Conservation (phyloP, 2,888 invertebrate genomes). For the Desoria tigrina region DNA sequence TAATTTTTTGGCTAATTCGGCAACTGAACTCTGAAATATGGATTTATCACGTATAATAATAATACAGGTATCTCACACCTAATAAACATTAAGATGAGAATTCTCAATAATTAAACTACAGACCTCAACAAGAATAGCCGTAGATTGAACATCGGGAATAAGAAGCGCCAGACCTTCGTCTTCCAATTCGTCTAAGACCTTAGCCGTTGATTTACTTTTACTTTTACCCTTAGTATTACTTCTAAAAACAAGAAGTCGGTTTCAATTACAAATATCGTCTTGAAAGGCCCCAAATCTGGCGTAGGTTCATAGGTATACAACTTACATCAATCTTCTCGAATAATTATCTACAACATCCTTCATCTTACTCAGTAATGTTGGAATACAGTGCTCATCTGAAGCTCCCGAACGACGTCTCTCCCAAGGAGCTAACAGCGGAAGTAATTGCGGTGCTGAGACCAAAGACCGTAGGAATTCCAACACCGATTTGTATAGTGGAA, state of each 20-base stretch:
- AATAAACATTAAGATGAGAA: no score
- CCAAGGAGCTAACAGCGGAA: slow-evolving; percentile 67
- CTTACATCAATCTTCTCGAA: slow-evolving; percentile 76
- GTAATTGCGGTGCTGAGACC: slow-evolving; percentile 66
- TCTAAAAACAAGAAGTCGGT: slow-evolving; percentile 17
- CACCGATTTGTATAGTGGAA: slow-evolving; percentile 85
- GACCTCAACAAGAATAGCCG: slow-evolving; percentile 59
- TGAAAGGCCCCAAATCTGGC: no score
- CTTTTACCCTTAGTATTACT: slow-evolving; percentile 52
- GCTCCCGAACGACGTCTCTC: slow-evolving; percentile 43
- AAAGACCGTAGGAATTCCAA: slow-evolving; percentile 77
- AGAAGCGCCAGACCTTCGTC: slow-evolving; percentile 85
- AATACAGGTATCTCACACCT: no score
- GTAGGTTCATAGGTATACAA: no score
- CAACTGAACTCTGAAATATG: slow-evolving; percentile 42
- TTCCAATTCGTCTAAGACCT: slow-evolving; percentile 68
- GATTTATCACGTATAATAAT: not conserved
- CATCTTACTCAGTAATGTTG: slow-evolving; percentile 80
- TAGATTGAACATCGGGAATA: slow-evolving; percentile 84
- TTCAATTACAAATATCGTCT: not conserved
- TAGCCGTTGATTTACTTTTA: slow-evolving; percentile 55
- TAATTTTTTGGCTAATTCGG: slow-evolving; percentile 40
- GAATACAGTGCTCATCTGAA: slow-evolving; percentile 66
- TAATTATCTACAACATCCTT: slow-evolving; percentile 89
- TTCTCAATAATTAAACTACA: no score